phyloP scores from a whole-genome alignment of 2,797 vertebrate genomes.

The Pteronotus mesoamericanus region DNA sequence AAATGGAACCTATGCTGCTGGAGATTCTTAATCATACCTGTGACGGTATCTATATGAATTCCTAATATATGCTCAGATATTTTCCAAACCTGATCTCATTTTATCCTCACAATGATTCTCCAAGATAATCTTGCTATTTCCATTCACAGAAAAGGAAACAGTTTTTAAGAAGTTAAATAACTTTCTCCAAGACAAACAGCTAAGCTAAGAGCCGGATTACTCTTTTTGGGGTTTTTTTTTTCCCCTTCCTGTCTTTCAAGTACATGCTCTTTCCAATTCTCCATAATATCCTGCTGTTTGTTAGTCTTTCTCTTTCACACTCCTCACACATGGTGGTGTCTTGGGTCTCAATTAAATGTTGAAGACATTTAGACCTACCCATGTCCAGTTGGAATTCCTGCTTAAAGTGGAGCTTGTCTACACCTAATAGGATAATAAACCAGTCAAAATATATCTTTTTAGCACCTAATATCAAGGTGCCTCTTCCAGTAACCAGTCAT shows the following conservation, averaged over 20 bases:
- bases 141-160: not conserved
- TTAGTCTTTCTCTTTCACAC: not conserved
- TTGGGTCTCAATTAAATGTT: not conserved
- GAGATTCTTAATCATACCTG: not conserved
- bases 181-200: not conserved
- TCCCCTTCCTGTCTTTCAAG: not conserved
- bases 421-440: not conserved
- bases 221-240: not conserved
- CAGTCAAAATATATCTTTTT: not conserved
- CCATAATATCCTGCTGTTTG: not conserved
- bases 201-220: not conserved
- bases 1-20: not conserved
- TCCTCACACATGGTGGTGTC: not conserved
- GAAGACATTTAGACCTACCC: not conserved
- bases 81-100: not conserved
- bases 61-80: not conserved
- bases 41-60: not conserved
- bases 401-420: not conserved
- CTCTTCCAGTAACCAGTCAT: not conserved
- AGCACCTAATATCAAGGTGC: not conserved
- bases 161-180: not conserved
- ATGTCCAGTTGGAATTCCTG: not conserved
- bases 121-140: not conserved
- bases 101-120: not conserved
- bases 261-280: not conserved